phyloP scores from a whole-genome alignment of 2,888 invertebrate species.

The Stenoptilia bipunctidactyla region DNA sequence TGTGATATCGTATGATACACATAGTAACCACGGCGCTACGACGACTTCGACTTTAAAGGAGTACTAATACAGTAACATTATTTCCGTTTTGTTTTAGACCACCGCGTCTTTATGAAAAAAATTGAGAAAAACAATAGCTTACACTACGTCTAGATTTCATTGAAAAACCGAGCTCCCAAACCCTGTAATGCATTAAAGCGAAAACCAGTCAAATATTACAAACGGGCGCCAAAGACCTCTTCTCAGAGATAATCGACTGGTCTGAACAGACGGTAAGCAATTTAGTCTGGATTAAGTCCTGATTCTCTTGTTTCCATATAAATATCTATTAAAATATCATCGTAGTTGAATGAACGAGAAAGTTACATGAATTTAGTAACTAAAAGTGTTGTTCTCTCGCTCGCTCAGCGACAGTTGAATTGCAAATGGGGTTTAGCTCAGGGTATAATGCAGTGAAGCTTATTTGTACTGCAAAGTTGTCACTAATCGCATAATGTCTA shows the following conservation, averaged over 20 bases:
- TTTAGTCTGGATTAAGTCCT: slow-evolving; percentile 36
- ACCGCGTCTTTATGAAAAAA: too few relatives aligned
- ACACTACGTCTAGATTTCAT: too few relatives aligned
- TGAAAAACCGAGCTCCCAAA: too few relatives aligned
- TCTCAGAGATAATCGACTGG: slow-evolving; percentile 28
- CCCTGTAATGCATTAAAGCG: too few relatives aligned
- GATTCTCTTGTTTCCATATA: slow-evolving; percentile 28
- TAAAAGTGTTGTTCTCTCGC: too few relatives aligned
- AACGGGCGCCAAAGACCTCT: slow-evolving; percentile 24
- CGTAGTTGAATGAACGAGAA: background rate
- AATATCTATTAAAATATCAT: background rate
- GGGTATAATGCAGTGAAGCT: slow-evolving; percentile 29
- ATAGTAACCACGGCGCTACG: too few relatives aligned
- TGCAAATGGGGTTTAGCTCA: too few relatives aligned
- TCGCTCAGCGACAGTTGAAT: too few relatives aligned
- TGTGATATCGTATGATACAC: too few relatives aligned
- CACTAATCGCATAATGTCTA: slow-evolving; percentile 38
- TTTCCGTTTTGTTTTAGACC: too few relatives aligned
- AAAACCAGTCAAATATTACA: slow-evolving; percentile 27
- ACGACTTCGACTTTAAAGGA: too few relatives aligned
- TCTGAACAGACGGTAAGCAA: slow-evolving; percentile 35
- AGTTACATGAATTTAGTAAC: background rate
- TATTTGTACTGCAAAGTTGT: slow-evolving; percentile 33
- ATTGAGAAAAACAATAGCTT: slow-evolving; percentile 3
- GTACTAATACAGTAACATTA: too few relatives aligned